These are phyloP conservation scores for Melitaea cinxia DNA, from an alignment of 1,140 invertebrate species.

Conservation along the genomic window DNA sequence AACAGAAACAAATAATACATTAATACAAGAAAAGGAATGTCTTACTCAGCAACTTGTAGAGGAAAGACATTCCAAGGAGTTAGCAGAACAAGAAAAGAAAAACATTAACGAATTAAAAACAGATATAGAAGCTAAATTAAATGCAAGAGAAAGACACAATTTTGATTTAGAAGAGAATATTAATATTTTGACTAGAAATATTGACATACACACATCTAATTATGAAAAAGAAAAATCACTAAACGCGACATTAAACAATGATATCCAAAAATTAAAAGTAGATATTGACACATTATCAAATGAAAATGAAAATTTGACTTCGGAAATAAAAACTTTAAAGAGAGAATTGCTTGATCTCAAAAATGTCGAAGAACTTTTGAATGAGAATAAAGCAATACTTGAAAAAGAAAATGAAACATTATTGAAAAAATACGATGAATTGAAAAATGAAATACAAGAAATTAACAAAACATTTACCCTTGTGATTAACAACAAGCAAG, in stretches of 20 bases:
- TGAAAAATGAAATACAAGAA: conserved; percentile 22
- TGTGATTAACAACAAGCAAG: conserved; percentile 36
- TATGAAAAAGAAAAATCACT: conserved; percentile 13
- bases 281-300: conserved; percentile 8
- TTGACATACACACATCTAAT: conserved; percentile 14
- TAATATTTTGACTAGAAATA: conserved; percentile 22
- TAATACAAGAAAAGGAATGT: conserved; percentile 45
- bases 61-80: conserved; percentile 39
- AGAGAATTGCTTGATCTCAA: conserved; percentile 9
- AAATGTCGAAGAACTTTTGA: conserved; percentile 17
- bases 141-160: conserved; percentile 13
- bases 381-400: conserved; percentile 39
- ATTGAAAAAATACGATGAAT: background rate
- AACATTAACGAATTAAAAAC: conserved; percentile 27
- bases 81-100: conserved; percentile 38
- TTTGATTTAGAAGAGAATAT: conserved; percentile 26
- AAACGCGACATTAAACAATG: conserved; percentile 23
- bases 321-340: background rate
- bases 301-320: conserved; percentile 8
- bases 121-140: conserved; percentile 33
- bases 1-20: conserved; percentile 20
- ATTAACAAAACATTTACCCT: conserved; percentile 5
- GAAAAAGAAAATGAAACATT: conserved; percentile 39
- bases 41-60: conserved; percentile 47
- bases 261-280: conserved; percentile 12